Conservation (phyloP, 2,797 vertebrate genomes). For the Centroberyx gerrardi region DNA sequence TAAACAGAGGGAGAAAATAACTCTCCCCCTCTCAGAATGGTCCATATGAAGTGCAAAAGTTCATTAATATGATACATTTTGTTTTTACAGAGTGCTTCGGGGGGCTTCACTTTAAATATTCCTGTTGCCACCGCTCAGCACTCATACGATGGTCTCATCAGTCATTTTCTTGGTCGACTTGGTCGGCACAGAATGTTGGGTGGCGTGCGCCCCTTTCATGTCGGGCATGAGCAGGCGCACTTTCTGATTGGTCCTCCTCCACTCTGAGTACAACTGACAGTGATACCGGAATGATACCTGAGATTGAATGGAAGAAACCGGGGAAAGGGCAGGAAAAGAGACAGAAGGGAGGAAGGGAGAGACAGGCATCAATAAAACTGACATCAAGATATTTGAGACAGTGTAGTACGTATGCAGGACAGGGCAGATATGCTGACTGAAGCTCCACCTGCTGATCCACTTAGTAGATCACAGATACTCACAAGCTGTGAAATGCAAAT, state of each 20-base stretch:
- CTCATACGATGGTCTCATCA: slow-evolving; percentile 96
- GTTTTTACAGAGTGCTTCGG: slow-evolving; percentile 72
- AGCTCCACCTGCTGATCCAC: neutral
- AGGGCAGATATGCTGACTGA: slow-evolving; percentile 9
- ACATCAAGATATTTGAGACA: slow-evolving; percentile 45
- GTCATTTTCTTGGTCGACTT: slow-evolving; percentile 95
- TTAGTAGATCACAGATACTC: neutral
- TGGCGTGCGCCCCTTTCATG: slow-evolving; percentile 86
- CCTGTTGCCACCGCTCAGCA: slow-evolving; percentile 55
- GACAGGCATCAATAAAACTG: slow-evolving; percentile 43
- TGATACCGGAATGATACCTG: slow-evolving; percentile 98
- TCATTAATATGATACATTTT: slow-evolving; percentile 74
- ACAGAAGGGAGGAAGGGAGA: slow-evolving; percentile 20
- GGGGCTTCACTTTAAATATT: slow-evolving; percentile 68
- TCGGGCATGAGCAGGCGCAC: slow-evolving; percentile 93
- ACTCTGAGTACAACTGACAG: slow-evolving; percentile 98
- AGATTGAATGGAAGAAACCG: slow-evolving; percentile 20
- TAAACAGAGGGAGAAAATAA: slow-evolving; percentile 50
- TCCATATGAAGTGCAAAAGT: slow-evolving; percentile 83
- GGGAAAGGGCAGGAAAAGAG: neutral
- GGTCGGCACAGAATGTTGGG: slow-evolving; percentile 90
- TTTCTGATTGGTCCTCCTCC: slow-evolving; percentile 98
- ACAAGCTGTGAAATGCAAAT: neutral
- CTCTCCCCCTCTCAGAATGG: slow-evolving; percentile 67
- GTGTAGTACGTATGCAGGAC: slow-evolving; percentile 12